A percentile compares a stretch with the other conserved stretches of the same genome.
These are phyloP conservation scores for Smutsia temminckii DNA, from an alignment of 2,797 vertebrate species.

Conservation along the genomic window DNA sequence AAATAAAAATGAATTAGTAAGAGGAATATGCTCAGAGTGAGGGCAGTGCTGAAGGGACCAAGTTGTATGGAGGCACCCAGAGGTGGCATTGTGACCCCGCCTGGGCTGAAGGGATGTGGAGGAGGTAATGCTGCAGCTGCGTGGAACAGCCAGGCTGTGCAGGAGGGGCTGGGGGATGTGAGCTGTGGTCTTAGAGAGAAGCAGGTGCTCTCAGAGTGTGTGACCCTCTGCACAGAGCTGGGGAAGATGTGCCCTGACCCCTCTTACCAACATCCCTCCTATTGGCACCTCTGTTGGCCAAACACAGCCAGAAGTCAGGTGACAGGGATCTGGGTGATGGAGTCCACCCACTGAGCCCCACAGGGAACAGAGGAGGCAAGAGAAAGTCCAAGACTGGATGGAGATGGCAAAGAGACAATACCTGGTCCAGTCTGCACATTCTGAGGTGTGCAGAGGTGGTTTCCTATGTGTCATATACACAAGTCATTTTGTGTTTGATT, in stretches of 20 bases:
- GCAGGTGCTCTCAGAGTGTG: background rate
- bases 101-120: too few relatives aligned
- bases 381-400: background rate
- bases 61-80: background rate
- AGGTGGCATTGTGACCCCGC: background rate
- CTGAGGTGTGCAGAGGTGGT: background rate
- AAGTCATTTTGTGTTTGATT: background rate
- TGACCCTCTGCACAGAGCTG: background rate
- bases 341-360: background rate
- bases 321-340: too few relatives aligned
- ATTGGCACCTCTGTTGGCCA: background rate
- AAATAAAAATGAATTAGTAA: background rate
- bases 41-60: background rate
- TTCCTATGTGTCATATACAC: accelerated
- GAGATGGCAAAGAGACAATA: background rate
- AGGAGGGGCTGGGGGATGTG: background rate
- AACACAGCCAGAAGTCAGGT: background rate
- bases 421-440: background rate
- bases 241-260: background rate
- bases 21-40: background rate
- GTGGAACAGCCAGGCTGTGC: accelerated
- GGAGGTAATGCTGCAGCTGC: background rate
- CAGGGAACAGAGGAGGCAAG: background rate
- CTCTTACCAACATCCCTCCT: background rate
- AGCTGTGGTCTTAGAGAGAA: background rate